Conservation (phyloP, 92 coral and sea anemone species). For the Blastomussa wellsi region DNA sequence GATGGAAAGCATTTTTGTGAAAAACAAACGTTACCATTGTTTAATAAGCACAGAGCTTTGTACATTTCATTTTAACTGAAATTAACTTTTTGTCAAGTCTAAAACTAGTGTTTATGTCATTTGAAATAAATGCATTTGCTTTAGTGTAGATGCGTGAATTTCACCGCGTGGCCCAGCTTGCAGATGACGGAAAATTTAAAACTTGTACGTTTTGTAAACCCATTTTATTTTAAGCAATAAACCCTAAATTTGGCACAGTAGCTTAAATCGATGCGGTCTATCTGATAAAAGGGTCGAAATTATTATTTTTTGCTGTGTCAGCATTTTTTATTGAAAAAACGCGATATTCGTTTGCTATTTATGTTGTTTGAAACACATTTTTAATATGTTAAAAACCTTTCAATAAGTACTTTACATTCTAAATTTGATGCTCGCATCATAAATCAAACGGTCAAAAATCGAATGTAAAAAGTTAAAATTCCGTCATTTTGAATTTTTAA, state of each 20-base stretch:
- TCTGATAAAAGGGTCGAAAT: not conserved
- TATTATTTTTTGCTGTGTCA: not conserved
- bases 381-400: not conserved
- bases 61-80: no score
- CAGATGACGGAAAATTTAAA: not conserved
- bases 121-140: no score
- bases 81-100: no score
- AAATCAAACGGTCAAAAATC: not conserved
- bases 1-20: no score
- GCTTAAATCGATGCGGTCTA: not conserved
- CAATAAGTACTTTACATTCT: not conserved
- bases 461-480: not conserved
- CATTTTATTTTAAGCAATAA: not conserved
- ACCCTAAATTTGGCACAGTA: not conserved
- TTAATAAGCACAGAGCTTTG: no score
- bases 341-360: no score
- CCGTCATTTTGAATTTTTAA: not conserved
- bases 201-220: not conserved
- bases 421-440: not conserved
- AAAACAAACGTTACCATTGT: no score
- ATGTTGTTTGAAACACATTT: not conserved
- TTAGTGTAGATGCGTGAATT: no score
- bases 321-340: not conserved
- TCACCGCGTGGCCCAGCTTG: no score
- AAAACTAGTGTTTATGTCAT: no score